A percentile compares a stretch with the other conserved stretches of the same genome.
phyloP scores from a whole-genome alignment of 2,113 vertebrate species.

The Calidris pugnax region DNA sequence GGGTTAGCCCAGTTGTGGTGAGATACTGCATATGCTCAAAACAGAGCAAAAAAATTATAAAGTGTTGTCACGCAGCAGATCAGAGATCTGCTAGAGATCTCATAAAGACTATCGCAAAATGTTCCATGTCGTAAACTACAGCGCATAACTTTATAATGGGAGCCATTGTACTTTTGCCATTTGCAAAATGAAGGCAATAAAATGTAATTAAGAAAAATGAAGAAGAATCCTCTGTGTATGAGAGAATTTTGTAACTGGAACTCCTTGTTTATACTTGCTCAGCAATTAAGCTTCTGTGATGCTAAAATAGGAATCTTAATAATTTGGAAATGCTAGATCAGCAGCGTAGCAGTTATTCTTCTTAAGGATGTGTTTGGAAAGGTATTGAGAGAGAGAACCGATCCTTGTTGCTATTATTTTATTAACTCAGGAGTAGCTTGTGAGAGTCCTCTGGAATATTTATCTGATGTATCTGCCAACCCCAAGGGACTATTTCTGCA shows the following conservation, averaged over 20 bases:
- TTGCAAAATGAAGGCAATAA: constrained; percentile 30
- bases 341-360: background rate
- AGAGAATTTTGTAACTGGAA: constrained; percentile 9
- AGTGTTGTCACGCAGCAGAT: background rate
- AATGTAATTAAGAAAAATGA: background rate
- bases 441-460: background rate
- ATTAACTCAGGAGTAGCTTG: background rate
- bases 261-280: constrained; percentile 15
- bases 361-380: background rate
- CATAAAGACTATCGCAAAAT: background rate
- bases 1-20: background rate
- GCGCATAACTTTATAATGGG: background rate
- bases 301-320: constrained; percentile 24
- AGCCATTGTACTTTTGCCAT: background rate
- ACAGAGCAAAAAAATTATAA: background rate
- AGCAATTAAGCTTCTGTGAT: constrained; percentile 16
- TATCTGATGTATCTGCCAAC: background rate
- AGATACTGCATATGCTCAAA: background rate
- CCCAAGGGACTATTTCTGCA: background rate
- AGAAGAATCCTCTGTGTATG: background rate
- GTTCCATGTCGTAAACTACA: background rate
- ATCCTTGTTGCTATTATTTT: background rate
- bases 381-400: background rate
- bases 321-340: constrained; percentile 26
- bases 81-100: background rate